These are phyloP conservation scores for Andricus grossulariae DNA, from an alignment of 1,140 invertebrate genomes.

Conservation along the genomic window DNA sequence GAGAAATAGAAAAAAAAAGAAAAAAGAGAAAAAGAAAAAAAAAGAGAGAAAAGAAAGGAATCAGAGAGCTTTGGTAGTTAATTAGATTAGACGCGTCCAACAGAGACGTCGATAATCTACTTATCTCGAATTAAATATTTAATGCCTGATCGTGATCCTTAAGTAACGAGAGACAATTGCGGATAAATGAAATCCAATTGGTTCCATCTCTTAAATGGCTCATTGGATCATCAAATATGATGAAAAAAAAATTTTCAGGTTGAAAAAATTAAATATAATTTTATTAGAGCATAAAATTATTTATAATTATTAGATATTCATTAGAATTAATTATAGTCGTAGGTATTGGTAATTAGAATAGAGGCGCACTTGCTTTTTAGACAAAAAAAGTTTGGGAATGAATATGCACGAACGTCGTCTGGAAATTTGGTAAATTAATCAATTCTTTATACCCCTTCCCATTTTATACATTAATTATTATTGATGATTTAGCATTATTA, in stretches of 20 bases:
- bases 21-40: neutral
- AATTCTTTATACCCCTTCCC: too few species aligned
- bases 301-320: neutral
- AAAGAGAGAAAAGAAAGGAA: too few species aligned
- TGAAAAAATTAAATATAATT: too few species aligned
- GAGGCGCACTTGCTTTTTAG: constrained; percentile 28
- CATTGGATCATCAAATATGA: too few species aligned
- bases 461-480: too few species aligned
- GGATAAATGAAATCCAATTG: neutral
- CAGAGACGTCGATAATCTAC: neutral
- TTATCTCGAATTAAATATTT: constrained; percentile 4
- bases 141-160: neutral
- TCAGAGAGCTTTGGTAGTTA: neutral
- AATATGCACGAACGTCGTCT: neutral
- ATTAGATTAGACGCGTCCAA: constrained; percentile 16
- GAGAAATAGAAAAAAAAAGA: neutral
- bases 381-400: neutral
- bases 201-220: too few species aligned
- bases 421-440: neutral
- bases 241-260: too few species aligned
- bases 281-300: too few species aligned
- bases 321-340: too few species aligned
- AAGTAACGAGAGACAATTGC: neutral
- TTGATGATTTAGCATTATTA: too few species aligned
- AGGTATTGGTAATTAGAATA: neutral